These are phyloP conservation scores for Ormyrus labotus DNA, from an alignment of 2,888 invertebrate species.

Conservation along the genomic window DNA sequence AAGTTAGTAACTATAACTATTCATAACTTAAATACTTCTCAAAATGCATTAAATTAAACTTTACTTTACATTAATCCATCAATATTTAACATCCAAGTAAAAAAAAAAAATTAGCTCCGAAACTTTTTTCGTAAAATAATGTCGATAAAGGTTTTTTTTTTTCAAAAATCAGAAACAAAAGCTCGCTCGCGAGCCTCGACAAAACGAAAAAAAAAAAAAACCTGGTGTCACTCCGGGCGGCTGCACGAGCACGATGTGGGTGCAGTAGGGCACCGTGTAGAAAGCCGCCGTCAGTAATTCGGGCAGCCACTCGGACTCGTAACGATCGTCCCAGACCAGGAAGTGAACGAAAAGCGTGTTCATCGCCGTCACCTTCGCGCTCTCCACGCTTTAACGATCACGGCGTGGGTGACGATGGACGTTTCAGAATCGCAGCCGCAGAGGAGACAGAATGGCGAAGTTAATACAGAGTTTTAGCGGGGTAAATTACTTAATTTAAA, in stretches of 20 bases:
- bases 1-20: no score
- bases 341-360: conserved; percentile 81
- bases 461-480: no score
- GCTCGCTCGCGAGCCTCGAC: conserved; percentile 7
- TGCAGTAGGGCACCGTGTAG: conserved; percentile 77
- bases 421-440: no score
- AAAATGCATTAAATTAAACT: background rate
- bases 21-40: no score
- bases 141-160: no score
- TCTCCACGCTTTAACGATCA: conserved; percentile 70
- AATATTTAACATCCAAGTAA: background rate
- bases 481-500: no score
- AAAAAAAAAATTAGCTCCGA: background rate
- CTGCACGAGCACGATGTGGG: conserved; percentile 78
- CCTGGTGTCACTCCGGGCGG: conserved; percentile 74
- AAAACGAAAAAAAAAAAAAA: conserved; percentile 57
- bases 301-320: conserved; percentile 71
- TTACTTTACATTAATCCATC: background rate
- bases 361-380: conserved; percentile 76
- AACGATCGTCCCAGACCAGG: conserved; percentile 77
- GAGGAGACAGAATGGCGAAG: no score
- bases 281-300: conserved; percentile 76
- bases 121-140: no score
- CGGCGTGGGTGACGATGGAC: no score
- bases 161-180: no score